Base-by-base conservation (phyloP, 2,797 vertebrate species). In the Leucoraja ocellata region DNA sequence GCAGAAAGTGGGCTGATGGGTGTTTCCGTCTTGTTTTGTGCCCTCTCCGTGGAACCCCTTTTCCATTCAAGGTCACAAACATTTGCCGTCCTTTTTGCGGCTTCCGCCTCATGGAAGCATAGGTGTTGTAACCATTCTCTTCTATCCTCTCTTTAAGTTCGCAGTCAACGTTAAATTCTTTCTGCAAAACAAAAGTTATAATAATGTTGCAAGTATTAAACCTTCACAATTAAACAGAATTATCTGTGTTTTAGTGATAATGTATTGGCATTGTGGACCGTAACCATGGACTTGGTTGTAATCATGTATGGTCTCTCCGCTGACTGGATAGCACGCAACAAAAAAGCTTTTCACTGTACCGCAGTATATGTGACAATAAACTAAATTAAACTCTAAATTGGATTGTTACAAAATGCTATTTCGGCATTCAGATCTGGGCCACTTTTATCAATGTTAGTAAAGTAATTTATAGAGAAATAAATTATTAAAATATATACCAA, bases 101-200 rank as follows among this genome's bases (percentile, higher is more conserved):
- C 94, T 97, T 97, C 98, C 98, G 99, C 95, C 97, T 97, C 71
- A 98, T 98, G 0, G 99, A 99, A 7, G 98, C 98, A 0, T 99
- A 99, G 73, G 99, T 99, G 95, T 99, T 99, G 96, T 99, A 99
- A 93, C 98, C 98, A 94, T 99, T 99, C 96, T 99, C 99, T 96
- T 99, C 98, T 94, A 99, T 99, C 94, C 99, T 97, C 95, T 99
- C 99, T 93, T 98, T 98, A 96, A 99, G 95, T 94, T 98, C 98
- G 95, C 99, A 99, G 95, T 99, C 98, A 2, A 96, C 97, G 93
- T 98, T 97, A 93, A 97, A 99, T 93, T 99, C 98, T 94, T 96
- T 99, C 99, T 97, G 96, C 97, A 95, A 86, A 95, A 94, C 93
- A 93, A 84, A 73, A 83, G 77, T 71, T 71, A 23, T 71, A 54